Conservation (phyloP, 2,113 vertebrate species). For the Hippocampus barbouri region DNA sequence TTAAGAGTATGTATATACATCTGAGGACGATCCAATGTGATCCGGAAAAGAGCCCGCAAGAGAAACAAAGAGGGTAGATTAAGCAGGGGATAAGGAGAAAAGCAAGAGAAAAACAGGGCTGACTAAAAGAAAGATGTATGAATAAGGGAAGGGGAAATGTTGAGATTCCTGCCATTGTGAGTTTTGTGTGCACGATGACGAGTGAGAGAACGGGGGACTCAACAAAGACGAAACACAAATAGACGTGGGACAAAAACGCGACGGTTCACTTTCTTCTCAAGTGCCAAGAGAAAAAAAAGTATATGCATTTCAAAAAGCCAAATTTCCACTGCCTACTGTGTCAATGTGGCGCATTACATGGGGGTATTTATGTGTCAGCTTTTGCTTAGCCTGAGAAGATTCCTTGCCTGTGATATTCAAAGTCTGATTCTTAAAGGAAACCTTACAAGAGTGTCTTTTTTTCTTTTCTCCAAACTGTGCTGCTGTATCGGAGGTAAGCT, state of each 20-base stretch:
- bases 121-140: constrained; percentile 40
- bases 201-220: constrained; percentile 34
- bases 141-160: constrained; percentile 40
- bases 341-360: constrained; percentile 16
- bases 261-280: constrained; percentile 27
- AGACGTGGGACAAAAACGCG: constrained; percentile 33
- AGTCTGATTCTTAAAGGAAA: constrained; percentile 1
- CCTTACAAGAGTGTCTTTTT: not conserved
- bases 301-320: constrained; percentile 45
- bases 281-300: constrained; percentile 18
- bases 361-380: constrained; percentile 21
- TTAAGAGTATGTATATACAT: constrained; percentile 55
- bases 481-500: not conserved
- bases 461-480: not conserved
- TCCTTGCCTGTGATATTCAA: constrained; percentile 11
- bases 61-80: constrained; percentile 47
- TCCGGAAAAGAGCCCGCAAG: constrained; percentile 19
- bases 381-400: constrained; percentile 13
- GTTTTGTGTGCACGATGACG: constrained; percentile 24
- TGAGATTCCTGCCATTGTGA: constrained; percentile 57
- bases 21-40: constrained; percentile 43
- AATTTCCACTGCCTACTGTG: constrained; percentile 21
- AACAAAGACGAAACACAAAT: constrained; percentile 44
- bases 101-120: constrained; percentile 4
- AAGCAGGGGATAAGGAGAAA: constrained; percentile 30